These are phyloP conservation scores for Diplodus sargus DNA, from an alignment of 2,797 vertebrate species.

Conservation along the genomic window DNA sequence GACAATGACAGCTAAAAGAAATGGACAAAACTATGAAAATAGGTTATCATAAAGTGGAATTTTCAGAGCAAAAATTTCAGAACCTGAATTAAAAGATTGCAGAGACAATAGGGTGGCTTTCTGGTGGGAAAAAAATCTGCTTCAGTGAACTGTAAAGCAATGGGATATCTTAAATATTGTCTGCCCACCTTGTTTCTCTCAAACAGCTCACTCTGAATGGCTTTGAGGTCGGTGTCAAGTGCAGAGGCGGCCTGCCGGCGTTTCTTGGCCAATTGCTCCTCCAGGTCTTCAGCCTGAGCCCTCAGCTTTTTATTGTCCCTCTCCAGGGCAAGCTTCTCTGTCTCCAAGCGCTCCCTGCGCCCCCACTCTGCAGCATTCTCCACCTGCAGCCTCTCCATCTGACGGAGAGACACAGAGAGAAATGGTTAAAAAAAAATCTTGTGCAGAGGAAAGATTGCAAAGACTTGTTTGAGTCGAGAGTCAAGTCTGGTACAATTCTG, in stretches of 20 bases:
- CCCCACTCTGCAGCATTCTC: constrained; percentile 97
- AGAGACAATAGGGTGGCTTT: not conserved
- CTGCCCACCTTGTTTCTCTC: constrained; percentile 94
- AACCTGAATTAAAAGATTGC: not conserved
- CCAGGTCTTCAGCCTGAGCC: constrained; percentile 92
- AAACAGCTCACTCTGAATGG: constrained; percentile 93
- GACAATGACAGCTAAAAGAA: not conserved
- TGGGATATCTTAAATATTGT: not conserved
- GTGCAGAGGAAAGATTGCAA: not conserved
- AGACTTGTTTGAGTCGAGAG: not conserved
- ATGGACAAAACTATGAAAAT: not conserved
- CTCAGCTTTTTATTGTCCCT: constrained; percentile 97
- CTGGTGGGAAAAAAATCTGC: too few relatives aligned
- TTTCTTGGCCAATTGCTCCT: constrained; percentile 92
- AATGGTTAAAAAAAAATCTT: not conserved
- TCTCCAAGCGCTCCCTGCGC: constrained; percentile 94
- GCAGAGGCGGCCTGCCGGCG: constrained; percentile 91
- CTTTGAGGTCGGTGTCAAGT: constrained; percentile 93
- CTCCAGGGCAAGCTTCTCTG: constrained; percentile 95
- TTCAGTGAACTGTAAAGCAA: not conserved
- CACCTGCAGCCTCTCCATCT: constrained; percentile 97
- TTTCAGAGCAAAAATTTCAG: too few relatives aligned
- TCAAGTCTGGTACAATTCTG: not conserved
- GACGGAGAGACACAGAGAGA: constrained; percentile 11
- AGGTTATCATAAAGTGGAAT: not conserved